Evolutionary conservation across 2,797 vertebrate species (phyloP).

Genomic region (Mus caroli): DNA sequence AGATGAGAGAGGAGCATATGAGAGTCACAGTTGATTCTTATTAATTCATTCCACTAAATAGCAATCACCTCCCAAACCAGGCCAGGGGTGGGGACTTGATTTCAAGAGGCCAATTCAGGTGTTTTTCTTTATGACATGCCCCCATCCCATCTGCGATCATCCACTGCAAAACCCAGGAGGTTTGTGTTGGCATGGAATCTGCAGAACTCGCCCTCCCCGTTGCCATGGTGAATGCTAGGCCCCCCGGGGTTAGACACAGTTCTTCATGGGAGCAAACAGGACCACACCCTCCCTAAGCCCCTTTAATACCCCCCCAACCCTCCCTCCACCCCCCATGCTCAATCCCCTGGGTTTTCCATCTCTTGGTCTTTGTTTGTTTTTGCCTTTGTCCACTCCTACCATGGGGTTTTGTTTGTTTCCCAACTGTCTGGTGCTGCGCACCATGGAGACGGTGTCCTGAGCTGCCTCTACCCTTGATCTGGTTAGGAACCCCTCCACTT

Average conservation of each 20-base stretch:
- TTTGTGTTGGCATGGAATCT: conserved; percentile 68
- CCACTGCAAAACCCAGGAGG: conserved; percentile 56
- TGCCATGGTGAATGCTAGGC: conserved; percentile 66
- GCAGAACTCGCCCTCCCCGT: background rate
- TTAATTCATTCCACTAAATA: conserved; percentile 65
- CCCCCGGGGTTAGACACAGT: conserved; percentile 15
- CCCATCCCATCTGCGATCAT: conserved; percentile 53
- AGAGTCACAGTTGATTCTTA: conserved; percentile 24
- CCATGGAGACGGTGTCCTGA: conserved; percentile 76
- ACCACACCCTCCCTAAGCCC: background rate
- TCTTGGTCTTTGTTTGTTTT: conserved; percentile 79
- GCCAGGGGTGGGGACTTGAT: background rate
- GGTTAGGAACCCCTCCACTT: conserved; percentile 72
- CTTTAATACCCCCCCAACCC: background rate
- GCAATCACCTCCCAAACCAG: background rate
- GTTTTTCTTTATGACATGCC: conserved; percentile 65
- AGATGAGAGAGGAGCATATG: background rate
- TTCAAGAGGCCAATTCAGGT: conserved; percentile 51
- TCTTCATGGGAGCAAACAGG: background rate
- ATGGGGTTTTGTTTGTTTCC: conserved; percentile 81
- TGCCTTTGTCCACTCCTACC: conserved; percentile 70
- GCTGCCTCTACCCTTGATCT: conserved; percentile 71
- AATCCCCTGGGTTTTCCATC: conserved; percentile 63
- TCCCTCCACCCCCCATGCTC: background rate
- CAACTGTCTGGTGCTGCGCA: conserved; percentile 71